These are phyloP conservation scores for Pectinophora gossypiella DNA, from an alignment of 1,140 invertebrate species.

Conservation along the genomic window DNA sequence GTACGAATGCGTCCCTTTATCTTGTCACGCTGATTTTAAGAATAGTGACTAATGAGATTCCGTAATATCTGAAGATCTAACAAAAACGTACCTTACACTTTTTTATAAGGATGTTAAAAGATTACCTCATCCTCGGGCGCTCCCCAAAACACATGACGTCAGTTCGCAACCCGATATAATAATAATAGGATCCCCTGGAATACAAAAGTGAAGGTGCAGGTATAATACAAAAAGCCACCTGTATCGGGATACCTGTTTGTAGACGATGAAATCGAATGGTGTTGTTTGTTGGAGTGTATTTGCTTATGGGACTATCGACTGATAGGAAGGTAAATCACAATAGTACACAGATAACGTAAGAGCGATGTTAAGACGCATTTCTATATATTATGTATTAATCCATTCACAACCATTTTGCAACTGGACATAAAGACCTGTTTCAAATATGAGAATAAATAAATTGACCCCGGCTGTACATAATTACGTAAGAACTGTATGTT, in stretches of 20 bases:
- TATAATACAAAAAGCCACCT: constrained; percentile 10
- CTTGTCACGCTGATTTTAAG: no score
- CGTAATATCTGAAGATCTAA: constrained; percentile 20
- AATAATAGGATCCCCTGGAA: constrained; percentile 20
- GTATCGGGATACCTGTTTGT: constrained; percentile 1
- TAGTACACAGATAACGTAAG: no score
- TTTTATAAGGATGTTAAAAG: constrained; percentile 31
- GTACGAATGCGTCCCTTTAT: no score
- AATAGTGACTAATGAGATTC: constrained; percentile 30
- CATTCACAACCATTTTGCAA: no score
- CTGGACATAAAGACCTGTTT: no score
- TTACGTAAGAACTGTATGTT: constrained; percentile 36
- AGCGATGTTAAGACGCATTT: no score
- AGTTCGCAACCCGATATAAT: constrained; percentile 15
- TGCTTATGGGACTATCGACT: no score
- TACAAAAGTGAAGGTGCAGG: constrained; percentile 24
- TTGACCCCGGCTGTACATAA: neutral
- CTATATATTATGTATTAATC: no score
- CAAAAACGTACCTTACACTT: constrained; percentile 26
- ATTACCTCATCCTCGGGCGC: constrained; percentile 42
- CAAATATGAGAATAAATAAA: neutral
- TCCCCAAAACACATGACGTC: constrained; percentile 31
- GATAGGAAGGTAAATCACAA: no score
- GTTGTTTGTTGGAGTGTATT: no score
- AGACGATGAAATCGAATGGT: no score